Conservation (phyloP, 1,140 invertebrate genomes). For the Cecropterus lyciades region DNA sequence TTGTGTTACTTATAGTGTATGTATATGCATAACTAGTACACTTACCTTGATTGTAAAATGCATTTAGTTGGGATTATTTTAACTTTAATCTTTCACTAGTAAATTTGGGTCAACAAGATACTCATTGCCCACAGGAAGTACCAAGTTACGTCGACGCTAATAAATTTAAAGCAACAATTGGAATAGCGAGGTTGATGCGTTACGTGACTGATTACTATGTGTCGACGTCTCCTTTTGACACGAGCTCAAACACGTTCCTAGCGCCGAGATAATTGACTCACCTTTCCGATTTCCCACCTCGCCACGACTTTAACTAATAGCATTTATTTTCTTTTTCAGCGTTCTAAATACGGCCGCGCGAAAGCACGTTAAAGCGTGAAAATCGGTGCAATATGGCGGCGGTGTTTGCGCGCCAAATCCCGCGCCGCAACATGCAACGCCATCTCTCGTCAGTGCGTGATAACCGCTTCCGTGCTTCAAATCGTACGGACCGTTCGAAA, state of each 20-base stretch:
- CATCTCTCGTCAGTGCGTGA: slow-evolving; percentile 55
- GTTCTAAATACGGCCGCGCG: slow-evolving; percentile 60
- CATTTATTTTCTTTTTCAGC: slow-evolving; percentile 72
- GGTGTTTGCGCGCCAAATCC: slow-evolving; percentile 64
- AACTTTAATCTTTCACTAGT: slow-evolving; percentile 3
- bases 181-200: not conserved
- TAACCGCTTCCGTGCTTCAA: slow-evolving; percentile 56
- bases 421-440: slow-evolving; percentile 50
- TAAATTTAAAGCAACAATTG: slow-evolving; percentile 27
- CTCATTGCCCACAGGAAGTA: not conserved
- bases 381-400: slow-evolving; percentile 68
- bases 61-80: not conserved
- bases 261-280: slow-evolving; percentile 61
- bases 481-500: slow-evolving; percentile 65
- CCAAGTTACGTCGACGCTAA: slow-evolving; percentile 19
- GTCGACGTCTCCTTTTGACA: slow-evolving; percentile 63
- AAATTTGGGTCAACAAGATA: slow-evolving; percentile 12
- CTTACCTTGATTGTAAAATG: not conserved
- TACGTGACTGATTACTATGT: slow-evolving; percentile 31
- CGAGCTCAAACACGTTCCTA: slow-evolving; percentile 42
- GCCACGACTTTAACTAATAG: slow-evolving; percentile 54
- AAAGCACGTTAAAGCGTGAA: slow-evolving; percentile 66
- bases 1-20: too few species aligned
- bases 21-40: too few species aligned
- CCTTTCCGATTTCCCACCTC: slow-evolving; percentile 58